Evolutionary conservation across 2,797 vertebrate genomes (phyloP).

Genomic region (Mionectes olivaceus): DNA sequence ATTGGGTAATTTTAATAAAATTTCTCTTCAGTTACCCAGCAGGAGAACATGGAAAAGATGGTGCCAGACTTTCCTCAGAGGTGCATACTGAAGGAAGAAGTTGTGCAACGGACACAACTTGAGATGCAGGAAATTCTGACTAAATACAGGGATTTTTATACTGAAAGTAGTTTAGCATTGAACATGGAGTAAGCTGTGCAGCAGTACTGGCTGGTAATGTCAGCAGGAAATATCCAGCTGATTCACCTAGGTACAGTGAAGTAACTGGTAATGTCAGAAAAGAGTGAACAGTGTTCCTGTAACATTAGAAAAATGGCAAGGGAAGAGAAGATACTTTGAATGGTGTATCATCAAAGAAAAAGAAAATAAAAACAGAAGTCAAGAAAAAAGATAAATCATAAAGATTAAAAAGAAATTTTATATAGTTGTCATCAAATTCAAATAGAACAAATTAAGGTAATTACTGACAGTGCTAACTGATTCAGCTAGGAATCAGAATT

Average conservation of each 20-base stretch:
- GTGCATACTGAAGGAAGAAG: background rate
- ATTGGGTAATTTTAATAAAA: constrained; percentile 17
- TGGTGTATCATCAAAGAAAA: background rate
- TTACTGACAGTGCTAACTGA: background rate
- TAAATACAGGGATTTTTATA: background rate
- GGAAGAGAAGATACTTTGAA: background rate
- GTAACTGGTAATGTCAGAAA: background rate
- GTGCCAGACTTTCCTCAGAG: background rate
- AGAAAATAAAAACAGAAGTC: background rate
- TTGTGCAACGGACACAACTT: background rate
- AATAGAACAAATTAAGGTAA: background rate
- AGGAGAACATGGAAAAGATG: background rate
- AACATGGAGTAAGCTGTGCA: background rate
- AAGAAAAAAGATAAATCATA: background rate
- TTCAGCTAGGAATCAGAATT: background rate
- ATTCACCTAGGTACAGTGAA: background rate
- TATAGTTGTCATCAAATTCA: background rate
- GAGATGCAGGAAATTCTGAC: background rate
- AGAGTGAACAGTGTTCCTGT: background rate
- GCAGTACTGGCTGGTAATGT: background rate
- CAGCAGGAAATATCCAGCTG: background rate
- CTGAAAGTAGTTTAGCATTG: background rate
- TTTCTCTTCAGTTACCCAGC: background rate
- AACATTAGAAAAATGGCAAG: background rate
- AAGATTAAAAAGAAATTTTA: background rate